Evolutionary conservation across 2,797 vertebrate species (phyloP).

Genomic region (Austrolebias charrua): DNA sequence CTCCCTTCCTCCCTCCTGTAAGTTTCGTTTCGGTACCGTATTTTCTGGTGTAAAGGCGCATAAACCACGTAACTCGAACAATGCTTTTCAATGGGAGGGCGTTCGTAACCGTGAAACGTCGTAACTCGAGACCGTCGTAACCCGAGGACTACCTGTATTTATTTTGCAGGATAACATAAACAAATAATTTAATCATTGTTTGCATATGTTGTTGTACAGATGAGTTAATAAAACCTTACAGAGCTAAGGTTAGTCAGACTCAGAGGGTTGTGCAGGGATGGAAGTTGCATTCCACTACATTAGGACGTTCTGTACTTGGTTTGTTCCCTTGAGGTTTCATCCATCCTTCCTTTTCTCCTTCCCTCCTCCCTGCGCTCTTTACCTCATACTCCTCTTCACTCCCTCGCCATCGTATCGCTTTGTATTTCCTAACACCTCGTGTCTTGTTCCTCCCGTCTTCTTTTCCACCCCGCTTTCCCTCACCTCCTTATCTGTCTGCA

Average conservation of each 20-base stretch:
- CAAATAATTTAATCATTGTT: too few relatives aligned
- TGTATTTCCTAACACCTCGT: constrained; percentile 75
- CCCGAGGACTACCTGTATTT: too few relatives aligned
- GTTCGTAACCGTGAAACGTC: too few relatives aligned
- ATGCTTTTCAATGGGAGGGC: too few relatives aligned
- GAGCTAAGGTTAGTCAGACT: constrained; percentile 10
- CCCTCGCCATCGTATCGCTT: constrained; percentile 54
- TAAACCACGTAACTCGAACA: too few relatives aligned
- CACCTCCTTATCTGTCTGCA: constrained; percentile 57
- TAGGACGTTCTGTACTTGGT: constrained; percentile 61
- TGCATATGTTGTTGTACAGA: neutral
- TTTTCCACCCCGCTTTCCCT: constrained; percentile 71
- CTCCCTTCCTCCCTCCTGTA: too few relatives aligned
- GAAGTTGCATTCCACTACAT: constrained; percentile 55
- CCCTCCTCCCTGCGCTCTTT: constrained; percentile 50
- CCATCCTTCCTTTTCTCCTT: constrained; percentile 40
- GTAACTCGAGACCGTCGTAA: too few relatives aligned
- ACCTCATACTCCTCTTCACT: constrained; percentile 47
- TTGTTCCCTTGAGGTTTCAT: constrained; percentile 49
- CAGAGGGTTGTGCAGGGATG: constrained; percentile 16
- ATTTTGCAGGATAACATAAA: neutral
- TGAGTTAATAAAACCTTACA: too few relatives aligned
- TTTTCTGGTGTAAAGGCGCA: too few relatives aligned
- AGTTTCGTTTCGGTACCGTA: too few relatives aligned
- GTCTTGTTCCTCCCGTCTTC: constrained; percentile 18